phyloP scores from a whole-genome alignment of 1,140 invertebrate species.

The Caerostris darwini region DNA sequence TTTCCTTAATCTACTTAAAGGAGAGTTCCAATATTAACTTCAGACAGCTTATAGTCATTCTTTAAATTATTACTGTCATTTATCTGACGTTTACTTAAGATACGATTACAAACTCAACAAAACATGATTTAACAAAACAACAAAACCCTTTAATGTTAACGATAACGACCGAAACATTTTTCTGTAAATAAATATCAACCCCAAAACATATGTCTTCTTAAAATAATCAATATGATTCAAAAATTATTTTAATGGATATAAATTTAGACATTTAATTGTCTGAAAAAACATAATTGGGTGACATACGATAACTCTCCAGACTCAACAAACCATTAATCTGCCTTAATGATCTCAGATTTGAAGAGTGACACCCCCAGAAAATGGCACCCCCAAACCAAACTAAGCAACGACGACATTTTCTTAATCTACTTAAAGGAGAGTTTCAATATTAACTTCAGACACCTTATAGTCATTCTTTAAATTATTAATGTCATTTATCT shows the following conservation, averaged over 20 bases:
- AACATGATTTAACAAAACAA: neutral
- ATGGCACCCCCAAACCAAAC: no score
- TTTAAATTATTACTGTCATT: no score
- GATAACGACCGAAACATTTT: neutral
- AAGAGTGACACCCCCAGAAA: no score
- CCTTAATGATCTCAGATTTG: neutral
- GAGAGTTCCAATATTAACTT: no score
- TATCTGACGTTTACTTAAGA: no score
- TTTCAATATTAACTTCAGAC: no score
- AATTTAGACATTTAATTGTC: neutral
- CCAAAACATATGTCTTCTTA: neutral
- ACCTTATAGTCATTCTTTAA: no score
- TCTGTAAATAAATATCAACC: neutral
- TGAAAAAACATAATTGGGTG: slow-evolving; percentile 1
- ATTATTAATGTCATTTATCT: no score
- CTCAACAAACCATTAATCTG: slow-evolving; percentile 17
- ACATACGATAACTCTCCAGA: neutral
- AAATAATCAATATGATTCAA: neutral
- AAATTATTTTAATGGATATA: neutral
- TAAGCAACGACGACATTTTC: no score
- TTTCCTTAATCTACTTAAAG: no score
- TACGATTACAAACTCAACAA: neutral
- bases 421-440: no score
- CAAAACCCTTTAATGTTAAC: neutral
- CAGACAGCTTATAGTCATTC: no score